Evolutionary conservation across 2,888 invertebrate genomes (phyloP).

Genomic region (Philaethria dido): DNA sequence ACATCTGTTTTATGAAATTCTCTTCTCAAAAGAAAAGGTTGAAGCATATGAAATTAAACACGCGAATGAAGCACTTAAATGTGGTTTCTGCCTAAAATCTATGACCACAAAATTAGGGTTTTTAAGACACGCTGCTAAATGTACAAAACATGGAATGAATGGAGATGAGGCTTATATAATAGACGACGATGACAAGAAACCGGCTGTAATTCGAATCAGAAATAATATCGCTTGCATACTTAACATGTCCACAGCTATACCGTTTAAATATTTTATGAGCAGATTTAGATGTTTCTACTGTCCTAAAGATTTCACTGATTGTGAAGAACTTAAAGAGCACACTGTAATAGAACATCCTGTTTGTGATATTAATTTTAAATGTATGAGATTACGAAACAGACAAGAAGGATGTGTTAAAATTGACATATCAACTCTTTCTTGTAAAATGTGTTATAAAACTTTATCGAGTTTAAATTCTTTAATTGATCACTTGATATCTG

Average conservation of each 20-base stretch:
- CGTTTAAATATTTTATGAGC: slow-evolving; percentile 68
- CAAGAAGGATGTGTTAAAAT: slow-evolving; percentile 66
- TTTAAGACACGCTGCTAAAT: slow-evolving; percentile 62
- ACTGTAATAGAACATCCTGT: slow-evolving; percentile 61
- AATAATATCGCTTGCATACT: slow-evolving; percentile 62
- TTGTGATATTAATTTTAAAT: slow-evolving; percentile 62
- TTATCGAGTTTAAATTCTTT: slow-evolving; percentile 53
- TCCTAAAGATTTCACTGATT: slow-evolving; percentile 60
- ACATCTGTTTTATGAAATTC: slow-evolving; percentile 65
- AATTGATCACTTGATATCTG: slow-evolving; percentile 56
- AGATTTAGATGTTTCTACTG: slow-evolving; percentile 73
- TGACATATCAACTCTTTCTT: slow-evolving; percentile 61
- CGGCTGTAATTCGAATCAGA: slow-evolving; percentile 57
- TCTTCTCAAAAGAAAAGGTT: slow-evolving; percentile 57
- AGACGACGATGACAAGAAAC: slow-evolving; percentile 51
- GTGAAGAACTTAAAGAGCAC: slow-evolving; percentile 63
- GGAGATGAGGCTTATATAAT: slow-evolving; percentile 43
- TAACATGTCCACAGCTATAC: slow-evolving; percentile 70
- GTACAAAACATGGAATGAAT: slow-evolving; percentile 46
- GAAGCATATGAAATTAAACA: slow-evolving; percentile 66
- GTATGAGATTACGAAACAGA: slow-evolving; percentile 60
- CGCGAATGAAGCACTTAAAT: slow-evolving; percentile 52
- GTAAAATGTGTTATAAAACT: slow-evolving; percentile 58
- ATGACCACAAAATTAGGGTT: slow-evolving; percentile 63
- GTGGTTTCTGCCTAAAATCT: slow-evolving; percentile 62